These are phyloP conservation scores for Drepanosiphum platanoidis DNA, from an alignment of 2,888 invertebrate species.

Conservation along the genomic window DNA sequence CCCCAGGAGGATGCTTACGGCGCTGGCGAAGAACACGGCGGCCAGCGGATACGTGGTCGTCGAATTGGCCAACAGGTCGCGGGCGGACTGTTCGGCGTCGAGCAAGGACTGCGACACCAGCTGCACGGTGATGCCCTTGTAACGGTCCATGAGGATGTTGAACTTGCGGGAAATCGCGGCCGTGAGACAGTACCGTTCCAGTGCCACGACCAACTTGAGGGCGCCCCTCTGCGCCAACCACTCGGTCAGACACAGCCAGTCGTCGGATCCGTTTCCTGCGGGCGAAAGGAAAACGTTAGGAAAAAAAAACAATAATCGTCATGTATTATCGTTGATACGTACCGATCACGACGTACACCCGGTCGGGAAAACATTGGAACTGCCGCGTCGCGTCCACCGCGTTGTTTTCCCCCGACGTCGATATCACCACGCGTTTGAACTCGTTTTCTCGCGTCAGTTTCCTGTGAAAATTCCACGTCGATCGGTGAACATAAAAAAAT, in stretches of 20 bases:
- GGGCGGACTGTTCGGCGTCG: conserved; percentile 12
- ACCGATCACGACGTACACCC: conserved; percentile 33
- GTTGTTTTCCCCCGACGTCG: background rate
- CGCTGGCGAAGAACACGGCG: conserved; percentile 26
- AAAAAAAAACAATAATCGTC: no score
- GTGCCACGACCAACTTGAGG: conserved; percentile 50
- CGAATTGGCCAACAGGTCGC: background rate
- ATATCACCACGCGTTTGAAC: conserved; percentile 21
- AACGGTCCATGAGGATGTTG: conserved; percentile 47
- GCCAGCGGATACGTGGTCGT: background rate
- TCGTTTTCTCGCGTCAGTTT: conserved; percentile 13
- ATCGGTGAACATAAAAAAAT: no score
- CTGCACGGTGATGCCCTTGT: conserved; percentile 23
- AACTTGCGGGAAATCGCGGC: conserved; percentile 45
- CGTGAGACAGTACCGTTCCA: conserved; percentile 21
- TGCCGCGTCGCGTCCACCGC: background rate
- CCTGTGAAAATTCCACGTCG: no score
- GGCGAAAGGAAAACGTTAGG: no score
- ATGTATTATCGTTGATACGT: background rate
- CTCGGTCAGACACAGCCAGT: conserved; percentile 59
- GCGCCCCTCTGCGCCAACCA: conserved; percentile 62
- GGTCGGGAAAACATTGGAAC: conserved; percentile 15
- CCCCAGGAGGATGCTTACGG: no score
- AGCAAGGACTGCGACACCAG: conserved; percentile 4
- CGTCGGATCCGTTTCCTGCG: conserved; percentile 27